Percentiles rank a stretch among this genome's conserved stretches.
phyloP scores from a whole-genome alignment of 2,888 invertebrate genomes.

The Xestia c-nigrum region DNA sequence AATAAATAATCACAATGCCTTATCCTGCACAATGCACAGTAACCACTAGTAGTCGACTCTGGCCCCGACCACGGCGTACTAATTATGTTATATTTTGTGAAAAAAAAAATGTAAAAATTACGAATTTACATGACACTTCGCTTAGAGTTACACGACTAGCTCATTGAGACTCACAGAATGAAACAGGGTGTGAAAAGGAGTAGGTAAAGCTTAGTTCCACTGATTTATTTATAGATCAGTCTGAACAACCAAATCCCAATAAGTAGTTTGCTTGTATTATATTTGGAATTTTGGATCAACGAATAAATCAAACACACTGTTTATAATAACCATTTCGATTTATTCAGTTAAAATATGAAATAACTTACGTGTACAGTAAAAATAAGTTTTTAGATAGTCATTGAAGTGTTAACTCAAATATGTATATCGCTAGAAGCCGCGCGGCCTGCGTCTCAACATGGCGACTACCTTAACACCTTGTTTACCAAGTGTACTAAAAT shows the following conservation, averaged over 20 bases:
- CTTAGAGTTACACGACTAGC: background rate
- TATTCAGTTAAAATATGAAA: conserved; percentile 91
- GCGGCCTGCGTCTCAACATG: conserved; percentile 74
- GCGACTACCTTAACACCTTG: conserved; percentile 81
- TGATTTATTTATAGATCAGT: background rate
- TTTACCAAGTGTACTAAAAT: conserved; percentile 85
- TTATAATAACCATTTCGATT: conserved; percentile 90
- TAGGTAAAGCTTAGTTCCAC: background rate
- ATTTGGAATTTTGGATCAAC: conserved; percentile 5
- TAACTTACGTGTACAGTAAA: conserved; percentile 90
- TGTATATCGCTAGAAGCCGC: conserved; percentile 81
- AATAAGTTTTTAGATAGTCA: conserved; percentile 89
- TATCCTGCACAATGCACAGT: no score
- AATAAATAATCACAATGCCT: background rate
- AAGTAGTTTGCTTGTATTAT: background rate
- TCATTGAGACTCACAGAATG: background rate
- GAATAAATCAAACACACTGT: conserved; percentile 71
- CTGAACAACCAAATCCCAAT: background rate
- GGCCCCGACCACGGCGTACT: no score
- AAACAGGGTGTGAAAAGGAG: background rate
- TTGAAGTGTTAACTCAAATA: conserved; percentile 81
- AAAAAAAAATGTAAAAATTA: no score
- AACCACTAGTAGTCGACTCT: no score
- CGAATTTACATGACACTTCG: background rate
- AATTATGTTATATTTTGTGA: no score